phyloP scores from a whole-genome alignment of 2,113 vertebrate genomes.

The Mixornis gularis region DNA sequence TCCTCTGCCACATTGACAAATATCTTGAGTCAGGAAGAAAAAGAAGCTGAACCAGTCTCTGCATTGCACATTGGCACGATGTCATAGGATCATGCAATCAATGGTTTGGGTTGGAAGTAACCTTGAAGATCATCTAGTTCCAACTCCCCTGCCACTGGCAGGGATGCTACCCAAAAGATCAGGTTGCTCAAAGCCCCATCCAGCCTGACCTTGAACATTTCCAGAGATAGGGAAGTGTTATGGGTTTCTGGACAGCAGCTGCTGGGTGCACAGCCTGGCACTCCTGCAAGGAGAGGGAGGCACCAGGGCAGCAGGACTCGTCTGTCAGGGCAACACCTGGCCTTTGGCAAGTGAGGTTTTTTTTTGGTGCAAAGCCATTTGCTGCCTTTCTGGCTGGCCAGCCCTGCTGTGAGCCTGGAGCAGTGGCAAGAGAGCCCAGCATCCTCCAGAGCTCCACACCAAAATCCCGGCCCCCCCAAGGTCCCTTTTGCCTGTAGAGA shows the following conservation, averaged over 20 bases:
- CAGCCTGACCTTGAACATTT: neutral
- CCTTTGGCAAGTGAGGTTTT: neutral
- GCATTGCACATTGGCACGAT: neutral
- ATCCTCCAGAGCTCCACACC: neutral
- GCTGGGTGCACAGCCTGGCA: neutral
- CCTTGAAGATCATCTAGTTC: neutral
- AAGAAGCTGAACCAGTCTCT: neutral
- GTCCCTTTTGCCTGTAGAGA: neutral
- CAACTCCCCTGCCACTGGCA: neutral
- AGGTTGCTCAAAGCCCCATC: neutral
- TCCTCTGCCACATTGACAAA: neutral
- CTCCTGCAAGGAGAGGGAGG: neutral
- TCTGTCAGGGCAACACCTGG: neutral
- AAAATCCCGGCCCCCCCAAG: accelerated
- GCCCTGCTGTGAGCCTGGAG: neutral
- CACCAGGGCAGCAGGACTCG: neutral
- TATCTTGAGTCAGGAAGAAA: neutral
- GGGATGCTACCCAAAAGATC: neutral
- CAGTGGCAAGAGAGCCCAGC: neutral
- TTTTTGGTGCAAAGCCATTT: neutral
- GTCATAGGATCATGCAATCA: neutral
- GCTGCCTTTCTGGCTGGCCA: neutral
- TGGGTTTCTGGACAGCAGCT: accelerated
- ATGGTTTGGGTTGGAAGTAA: neutral
- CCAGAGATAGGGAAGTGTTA: neutral